Evolutionary conservation across 1,140 invertebrate species (phyloP), one percentile per base, ranked within the genome.

Genomic region (Pristionchus pacificus): DNA sequence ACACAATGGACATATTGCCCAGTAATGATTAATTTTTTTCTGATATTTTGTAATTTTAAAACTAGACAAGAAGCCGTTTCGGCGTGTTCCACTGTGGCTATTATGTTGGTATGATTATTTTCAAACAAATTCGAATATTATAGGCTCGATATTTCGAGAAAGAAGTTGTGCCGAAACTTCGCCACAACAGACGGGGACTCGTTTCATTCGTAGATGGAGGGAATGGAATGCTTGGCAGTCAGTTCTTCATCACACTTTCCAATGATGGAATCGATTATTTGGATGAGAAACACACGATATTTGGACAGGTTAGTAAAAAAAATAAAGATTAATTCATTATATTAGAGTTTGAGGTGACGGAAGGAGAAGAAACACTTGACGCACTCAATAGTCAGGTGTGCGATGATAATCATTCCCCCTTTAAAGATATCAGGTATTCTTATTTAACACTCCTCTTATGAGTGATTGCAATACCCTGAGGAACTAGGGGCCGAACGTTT

Each of bases 181-280:
- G 92, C 76, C 97, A 99, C 80, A 89, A 88, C 1, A 90, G 89
- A 74, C 87, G 88, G 60, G 96, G 97, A 33, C 86, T 93, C 19
- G 82, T 99, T 1, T 98, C 96, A 6, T 93, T 98, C 90, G 95
- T 98, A 0, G 93, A 96, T 82, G 93, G 92, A 81, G 93, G 93
- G 0, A 89, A 92, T 70, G 90, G 91, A 81, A 91, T 95, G 90
- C 88, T 96, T 74, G 96, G 94, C 1, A 98, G 94, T 0, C 87
- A 88, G 84, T 99, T 99, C 86, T 98, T 98, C 83, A 89, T 99
- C 59, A 98, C 97, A 0, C 87, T 98, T 2, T 91, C 89, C 3
- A 88, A 91, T 24, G 64, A 75, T 60, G 90, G 95, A 80, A 86
- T 98, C 2, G 91, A 92, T 63, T 98, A 93, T 68, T 86, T 99